phyloP scores from a whole-genome alignment of 1,140 invertebrate species.

The Sitodiplosis mosellana region DNA sequence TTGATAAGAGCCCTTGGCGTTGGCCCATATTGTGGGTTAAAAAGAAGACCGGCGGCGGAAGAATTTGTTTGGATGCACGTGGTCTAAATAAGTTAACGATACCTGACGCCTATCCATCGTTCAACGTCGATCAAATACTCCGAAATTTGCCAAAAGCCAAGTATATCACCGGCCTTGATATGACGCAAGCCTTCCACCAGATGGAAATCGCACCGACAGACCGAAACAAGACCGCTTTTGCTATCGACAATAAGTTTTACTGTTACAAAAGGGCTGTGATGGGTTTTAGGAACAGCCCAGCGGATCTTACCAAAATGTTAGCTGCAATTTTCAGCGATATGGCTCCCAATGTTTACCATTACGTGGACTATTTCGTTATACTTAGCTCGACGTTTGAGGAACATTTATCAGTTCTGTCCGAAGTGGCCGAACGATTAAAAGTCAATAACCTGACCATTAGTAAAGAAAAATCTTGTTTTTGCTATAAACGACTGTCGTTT shows the following conservation, averaged over 20 bases:
- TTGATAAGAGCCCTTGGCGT: too few relatives aligned
- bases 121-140: too few relatives aligned
- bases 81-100: too few relatives aligned
- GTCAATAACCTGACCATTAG: constrained; percentile 3
- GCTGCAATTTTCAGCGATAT: constrained; percentile 6
- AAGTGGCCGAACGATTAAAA: constrained; percentile 2
- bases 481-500: not conserved
- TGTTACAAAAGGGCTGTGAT: constrained; percentile 25
- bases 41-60: too few relatives aligned
- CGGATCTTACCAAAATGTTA: constrained; percentile 6
- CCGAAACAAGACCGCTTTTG: constrained; percentile 25
- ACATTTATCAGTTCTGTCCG: constrained; percentile 23
- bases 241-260: constrained; percentile 19
- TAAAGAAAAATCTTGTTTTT: not conserved
- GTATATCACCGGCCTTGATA: not conserved
- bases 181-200: not conserved
- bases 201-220: constrained; percentile 12
- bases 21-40: too few relatives aligned
- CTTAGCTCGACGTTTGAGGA: constrained; percentile 19
- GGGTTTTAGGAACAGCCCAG: constrained; percentile 20
- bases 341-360: constrained; percentile 11
- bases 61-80: too few relatives aligned
- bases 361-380: constrained; percentile 31
- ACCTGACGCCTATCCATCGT: too few relatives aligned
- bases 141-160: not conserved